Conservation (phyloP, 2,113 vertebrate species). For the Boulengeromyrus knoepffleri region DNA sequence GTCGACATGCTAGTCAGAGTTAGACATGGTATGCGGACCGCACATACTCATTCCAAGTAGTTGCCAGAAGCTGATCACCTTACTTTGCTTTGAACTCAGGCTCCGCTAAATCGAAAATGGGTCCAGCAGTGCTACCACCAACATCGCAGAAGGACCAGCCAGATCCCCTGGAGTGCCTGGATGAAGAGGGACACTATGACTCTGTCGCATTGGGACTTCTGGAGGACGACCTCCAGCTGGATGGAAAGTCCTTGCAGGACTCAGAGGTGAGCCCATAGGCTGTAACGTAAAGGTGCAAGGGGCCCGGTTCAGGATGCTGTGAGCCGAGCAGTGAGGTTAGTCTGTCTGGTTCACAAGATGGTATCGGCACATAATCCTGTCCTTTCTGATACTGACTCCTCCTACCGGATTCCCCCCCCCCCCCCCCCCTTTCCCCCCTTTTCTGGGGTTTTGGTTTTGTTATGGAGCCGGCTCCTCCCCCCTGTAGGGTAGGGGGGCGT, state of each 20-base stretch:
- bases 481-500: too few species aligned
- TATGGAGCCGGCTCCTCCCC: too few species aligned
- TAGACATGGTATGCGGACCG: neutral
- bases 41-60: neutral
- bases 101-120: slow-evolving; percentile 41
- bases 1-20: neutral
- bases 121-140: slow-evolving; percentile 10
- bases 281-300: neutral
- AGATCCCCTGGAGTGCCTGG: slow-evolving; percentile 16
- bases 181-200: neutral
- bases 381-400: neutral
- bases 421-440: too few species aligned
- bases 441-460: too few species aligned
- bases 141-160: neutral
- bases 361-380: neutral
- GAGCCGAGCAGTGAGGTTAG: too few species aligned
- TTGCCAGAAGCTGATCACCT: neutral
- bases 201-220: slow-evolving; percentile 20
- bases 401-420: neutral
- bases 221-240: slow-evolving; percentile 26
- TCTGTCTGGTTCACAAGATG: neutral
- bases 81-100: slow-evolving; percentile 29
- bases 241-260: slow-evolving; percentile 34
- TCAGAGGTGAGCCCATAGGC: slow-evolving; percentile 45
- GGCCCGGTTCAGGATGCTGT: neutral